phyloP scores from a whole-genome alignment of 2,888 invertebrate genomes.

The Lepidocyrtinus sp. region DNA sequence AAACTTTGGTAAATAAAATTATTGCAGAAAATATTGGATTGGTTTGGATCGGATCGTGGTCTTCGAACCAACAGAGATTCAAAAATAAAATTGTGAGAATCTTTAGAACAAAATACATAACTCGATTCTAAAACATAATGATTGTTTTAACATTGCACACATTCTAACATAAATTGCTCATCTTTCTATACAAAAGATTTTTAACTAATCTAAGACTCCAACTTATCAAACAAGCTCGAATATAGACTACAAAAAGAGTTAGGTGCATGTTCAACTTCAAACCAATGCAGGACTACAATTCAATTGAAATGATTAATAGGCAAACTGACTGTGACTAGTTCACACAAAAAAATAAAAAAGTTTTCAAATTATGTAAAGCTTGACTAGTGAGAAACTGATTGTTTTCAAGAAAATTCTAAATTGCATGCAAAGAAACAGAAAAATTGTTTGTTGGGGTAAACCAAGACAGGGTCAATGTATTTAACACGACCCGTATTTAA shows the following conservation, averaged over 20 bases:
- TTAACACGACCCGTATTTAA: too few species aligned
- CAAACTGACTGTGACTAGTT: too few species aligned
- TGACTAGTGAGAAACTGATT: slow-evolving; percentile 53
- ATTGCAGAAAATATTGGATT: too few species aligned
- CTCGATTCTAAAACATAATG: slow-evolving; percentile 16
- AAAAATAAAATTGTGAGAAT: not conserved
- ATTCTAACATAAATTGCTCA: not conserved
- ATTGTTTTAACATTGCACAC: slow-evolving; percentile 52
- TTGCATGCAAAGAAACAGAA: slow-evolving; percentile 16
- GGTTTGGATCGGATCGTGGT: too few species aligned
- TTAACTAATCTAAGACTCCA: not conserved
- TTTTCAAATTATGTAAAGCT: slow-evolving; percentile 34
- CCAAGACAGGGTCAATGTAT: too few species aligned
- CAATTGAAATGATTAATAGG: too few species aligned
- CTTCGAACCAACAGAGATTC: too few species aligned
- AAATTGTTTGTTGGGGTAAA: too few species aligned
- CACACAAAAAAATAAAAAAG: not conserved
- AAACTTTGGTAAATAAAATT: not conserved
- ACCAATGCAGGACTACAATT: too few species aligned
- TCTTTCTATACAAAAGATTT: not conserved
- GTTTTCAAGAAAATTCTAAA: slow-evolving; percentile 30
- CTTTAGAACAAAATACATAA: not conserved
- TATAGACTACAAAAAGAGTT: too few species aligned
- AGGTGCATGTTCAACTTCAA: too few species aligned
- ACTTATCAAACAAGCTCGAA: too few species aligned